Evolutionary conservation across 2,113 vertebrate genomes (phyloP), one percentile per base, ranked within the genome.

Genomic region (Mungos mungo): DNA sequence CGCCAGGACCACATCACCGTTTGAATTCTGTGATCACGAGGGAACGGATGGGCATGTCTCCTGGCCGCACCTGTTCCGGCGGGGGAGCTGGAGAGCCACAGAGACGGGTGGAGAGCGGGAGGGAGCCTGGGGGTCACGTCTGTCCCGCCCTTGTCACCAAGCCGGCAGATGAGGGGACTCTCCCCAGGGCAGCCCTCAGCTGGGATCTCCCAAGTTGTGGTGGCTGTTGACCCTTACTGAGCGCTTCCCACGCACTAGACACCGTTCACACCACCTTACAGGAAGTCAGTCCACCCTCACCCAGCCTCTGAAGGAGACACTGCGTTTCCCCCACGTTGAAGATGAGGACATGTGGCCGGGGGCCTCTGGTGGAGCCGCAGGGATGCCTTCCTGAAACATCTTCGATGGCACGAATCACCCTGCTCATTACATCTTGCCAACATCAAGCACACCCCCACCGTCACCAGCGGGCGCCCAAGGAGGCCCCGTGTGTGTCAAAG

Each of bases 221-320:
- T 5, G 47, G 47, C 15, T 21, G 85, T 45, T n/a, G 1, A 68
- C 47, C 0, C 35, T 14, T 19, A 8, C 2, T 1, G 31, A 65
- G 29, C 0, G 0, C 52, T 76, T 31, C 23, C 14, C 25, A 4
- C 0, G 1, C 29, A 7, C 38, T 21, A 41, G 29, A 41, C 29
- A 7, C 33, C 15, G 6, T 50, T 86, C 45, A 41, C 12, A 81
- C 52, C 2, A 16, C 33, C n/a, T 15, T 18, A 38, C 2, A 14
- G 8, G 72, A 60, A 21, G n/a, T 69, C 38, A 33, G 25, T 25
- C 38, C 81, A 2, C 11, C 38, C 2, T 60, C 74, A 2, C 21
- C 25, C 2, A 47, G 63, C n/a, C 54, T 47, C 50, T 45, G 77
- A 76, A 41, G 52, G 31, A 45, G 27, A 13, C 15, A 0, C 21